phyloP scores from a whole-genome alignment of 1,140 invertebrate species.

The Sipha flava region DNA sequence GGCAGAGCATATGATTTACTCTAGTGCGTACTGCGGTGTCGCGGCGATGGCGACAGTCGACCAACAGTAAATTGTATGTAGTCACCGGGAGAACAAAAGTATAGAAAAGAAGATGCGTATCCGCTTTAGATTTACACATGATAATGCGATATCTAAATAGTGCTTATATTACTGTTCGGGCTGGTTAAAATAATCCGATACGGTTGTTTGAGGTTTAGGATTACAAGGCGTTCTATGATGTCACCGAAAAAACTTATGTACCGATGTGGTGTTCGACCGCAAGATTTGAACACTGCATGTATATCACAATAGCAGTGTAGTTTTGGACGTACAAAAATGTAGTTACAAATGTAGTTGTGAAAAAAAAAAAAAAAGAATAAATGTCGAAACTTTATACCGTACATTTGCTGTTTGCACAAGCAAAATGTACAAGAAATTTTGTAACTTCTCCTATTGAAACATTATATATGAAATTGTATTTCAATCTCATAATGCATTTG shows the following conservation, averaged over 20 bases:
- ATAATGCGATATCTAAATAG: not conserved
- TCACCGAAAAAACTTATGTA: not conserved
- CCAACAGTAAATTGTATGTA: not conserved
- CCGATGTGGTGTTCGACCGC: not conserved
- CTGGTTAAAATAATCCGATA: constrained; percentile 13
- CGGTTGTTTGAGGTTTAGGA: constrained; percentile 4
- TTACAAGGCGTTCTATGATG: not conserved
- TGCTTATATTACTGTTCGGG: not conserved
- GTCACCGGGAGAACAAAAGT: not conserved
- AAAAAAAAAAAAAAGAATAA: too few species aligned
- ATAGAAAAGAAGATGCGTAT: constrained; percentile 6
- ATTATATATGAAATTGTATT: too few species aligned
- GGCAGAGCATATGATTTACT: not conserved
- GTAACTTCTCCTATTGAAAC: too few species aligned
- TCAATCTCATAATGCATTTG: too few species aligned
- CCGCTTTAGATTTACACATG: not conserved
- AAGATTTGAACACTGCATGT: not conserved
- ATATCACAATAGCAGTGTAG: not conserved
- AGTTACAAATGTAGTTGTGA: not conserved
- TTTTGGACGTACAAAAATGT: not conserved
- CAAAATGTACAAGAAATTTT: too few species aligned
- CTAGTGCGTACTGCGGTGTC: not conserved
- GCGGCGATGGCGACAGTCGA: not conserved
- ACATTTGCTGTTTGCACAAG: too few species aligned
- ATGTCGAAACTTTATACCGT: too few species aligned